phyloP scores from a whole-genome alignment of 2,113 vertebrate species.

The Casuarius casuarius region DNA sequence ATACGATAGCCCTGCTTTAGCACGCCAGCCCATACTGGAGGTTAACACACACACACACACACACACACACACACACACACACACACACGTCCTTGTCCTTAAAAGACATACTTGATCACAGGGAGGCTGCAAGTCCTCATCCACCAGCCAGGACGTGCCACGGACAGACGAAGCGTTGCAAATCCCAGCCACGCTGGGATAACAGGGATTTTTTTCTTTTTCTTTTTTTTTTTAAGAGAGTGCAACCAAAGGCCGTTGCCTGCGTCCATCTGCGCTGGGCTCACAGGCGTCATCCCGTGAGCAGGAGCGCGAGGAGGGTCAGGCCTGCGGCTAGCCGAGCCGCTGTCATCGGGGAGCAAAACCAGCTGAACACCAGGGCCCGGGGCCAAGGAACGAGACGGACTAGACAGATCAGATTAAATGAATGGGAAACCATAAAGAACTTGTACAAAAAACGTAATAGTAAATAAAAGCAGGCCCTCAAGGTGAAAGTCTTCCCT shows the following conservation, averaged over 20 bases:
- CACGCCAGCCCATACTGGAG: not conserved
- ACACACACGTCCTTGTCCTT: constrained; percentile 19
- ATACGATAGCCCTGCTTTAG: not conserved
- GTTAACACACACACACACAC: no score
- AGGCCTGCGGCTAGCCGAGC: not conserved
- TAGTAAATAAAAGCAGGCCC: not conserved
- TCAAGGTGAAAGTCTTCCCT: not conserved
- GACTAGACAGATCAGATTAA: not conserved
- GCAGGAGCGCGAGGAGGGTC: not conserved
- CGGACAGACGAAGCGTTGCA: not conserved
- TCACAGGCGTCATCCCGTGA: accelerated
- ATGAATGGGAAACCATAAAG: constrained; percentile 10
- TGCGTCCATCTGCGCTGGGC: not conserved
- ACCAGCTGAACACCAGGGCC: constrained; percentile 26
- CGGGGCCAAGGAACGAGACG: not conserved
- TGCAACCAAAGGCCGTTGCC: not conserved
- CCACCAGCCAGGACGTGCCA: not conserved
- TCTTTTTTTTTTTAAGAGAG: not conserved
- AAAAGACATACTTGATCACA: constrained; percentile 11
- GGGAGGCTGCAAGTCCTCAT: not conserved
- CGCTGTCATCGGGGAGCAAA: not conserved
- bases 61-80: no score
- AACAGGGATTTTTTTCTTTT: not conserved
- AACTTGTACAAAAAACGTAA: not conserved
- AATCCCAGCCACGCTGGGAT: accelerated